A percentile compares a stretch with the other conserved stretches of the same genome.
Conservation (phyloP, 2,797 vertebrate species). For the Buphagus erythrorhynchus region DNA sequence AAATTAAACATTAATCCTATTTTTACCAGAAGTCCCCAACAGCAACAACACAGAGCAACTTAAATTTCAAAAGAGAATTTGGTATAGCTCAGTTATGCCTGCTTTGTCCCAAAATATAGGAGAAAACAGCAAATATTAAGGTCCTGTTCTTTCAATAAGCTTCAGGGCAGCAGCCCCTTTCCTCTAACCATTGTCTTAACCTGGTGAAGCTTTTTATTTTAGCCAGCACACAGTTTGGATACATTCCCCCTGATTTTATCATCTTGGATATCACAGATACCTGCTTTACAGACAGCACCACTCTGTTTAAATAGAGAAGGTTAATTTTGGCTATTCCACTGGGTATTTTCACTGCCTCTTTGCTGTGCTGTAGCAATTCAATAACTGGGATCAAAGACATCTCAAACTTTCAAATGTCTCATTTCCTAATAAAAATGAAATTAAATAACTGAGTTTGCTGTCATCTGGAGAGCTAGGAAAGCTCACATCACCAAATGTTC, state of each 20-base stretch:
- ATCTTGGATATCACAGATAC: neutral
- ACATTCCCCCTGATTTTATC: neutral
- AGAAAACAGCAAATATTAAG: neutral
- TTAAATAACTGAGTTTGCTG: neutral
- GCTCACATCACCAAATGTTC: neutral
- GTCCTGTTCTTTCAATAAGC: neutral
- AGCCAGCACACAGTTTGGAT: neutral
- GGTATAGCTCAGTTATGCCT: neutral
- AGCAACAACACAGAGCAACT: neutral
- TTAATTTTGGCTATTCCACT: neutral
- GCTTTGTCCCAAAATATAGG: neutral
- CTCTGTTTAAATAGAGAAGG: neutral
- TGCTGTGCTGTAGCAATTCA: neutral
- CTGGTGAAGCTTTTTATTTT: neutral
- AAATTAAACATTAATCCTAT: conserved; percentile 58
- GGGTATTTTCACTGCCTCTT: neutral
- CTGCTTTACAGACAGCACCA: neutral
- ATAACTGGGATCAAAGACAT: neutral
- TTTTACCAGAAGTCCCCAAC: conserved; percentile 30
- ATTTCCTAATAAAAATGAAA: neutral
- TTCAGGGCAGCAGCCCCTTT: neutral
- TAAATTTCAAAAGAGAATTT: neutral
- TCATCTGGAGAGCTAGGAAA: neutral
- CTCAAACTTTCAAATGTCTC: neutral
- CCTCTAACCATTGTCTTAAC: neutral